Conservation (phyloP, 2,888 invertebrate species). For the Eurytoma adleriae region DNA sequence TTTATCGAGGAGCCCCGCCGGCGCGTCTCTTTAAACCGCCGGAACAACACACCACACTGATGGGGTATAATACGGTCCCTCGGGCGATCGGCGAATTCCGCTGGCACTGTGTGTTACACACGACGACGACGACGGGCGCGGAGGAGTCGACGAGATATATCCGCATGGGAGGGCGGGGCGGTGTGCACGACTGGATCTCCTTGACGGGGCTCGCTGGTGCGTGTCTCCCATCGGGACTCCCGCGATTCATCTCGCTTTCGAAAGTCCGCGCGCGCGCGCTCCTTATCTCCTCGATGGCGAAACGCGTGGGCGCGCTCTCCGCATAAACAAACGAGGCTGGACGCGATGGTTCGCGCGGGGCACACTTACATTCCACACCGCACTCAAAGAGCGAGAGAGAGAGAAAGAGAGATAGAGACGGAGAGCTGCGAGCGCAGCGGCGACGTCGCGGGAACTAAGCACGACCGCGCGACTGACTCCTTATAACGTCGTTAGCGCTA, state of each 20-base stretch:
- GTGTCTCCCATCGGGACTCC: constrained; percentile 58
- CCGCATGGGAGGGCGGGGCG: background rate
- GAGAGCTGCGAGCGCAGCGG: background rate
- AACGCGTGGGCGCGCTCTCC: background rate
- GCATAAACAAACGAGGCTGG: background rate
- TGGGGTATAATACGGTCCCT: too few species aligned
- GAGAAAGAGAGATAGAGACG: background rate
- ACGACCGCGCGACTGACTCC: constrained; percentile 60
- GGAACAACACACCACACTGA: too few species aligned
- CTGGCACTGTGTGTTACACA: background rate
- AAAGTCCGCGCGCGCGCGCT: background rate
- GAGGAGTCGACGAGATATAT: background rate
- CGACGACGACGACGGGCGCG: background rate
- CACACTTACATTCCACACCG: background rate
- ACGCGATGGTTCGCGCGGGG: background rate
- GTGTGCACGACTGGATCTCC: constrained; percentile 62
- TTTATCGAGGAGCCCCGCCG: too few species aligned
- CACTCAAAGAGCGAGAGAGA: background rate
- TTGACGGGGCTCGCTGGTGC: constrained; percentile 62
- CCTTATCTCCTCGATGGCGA: background rate
- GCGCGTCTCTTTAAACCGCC: too few species aligned
- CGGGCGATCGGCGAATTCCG: background rate
- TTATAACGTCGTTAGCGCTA: constrained; percentile 71
- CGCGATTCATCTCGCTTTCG: background rate
- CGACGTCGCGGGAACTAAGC: background rate